Percentiles rank a stretch among this genome's conserved stretches.
Evolutionary conservation across 2,888 invertebrate species (phyloP).

Genomic region (Drosophila bunnanda): DNA sequence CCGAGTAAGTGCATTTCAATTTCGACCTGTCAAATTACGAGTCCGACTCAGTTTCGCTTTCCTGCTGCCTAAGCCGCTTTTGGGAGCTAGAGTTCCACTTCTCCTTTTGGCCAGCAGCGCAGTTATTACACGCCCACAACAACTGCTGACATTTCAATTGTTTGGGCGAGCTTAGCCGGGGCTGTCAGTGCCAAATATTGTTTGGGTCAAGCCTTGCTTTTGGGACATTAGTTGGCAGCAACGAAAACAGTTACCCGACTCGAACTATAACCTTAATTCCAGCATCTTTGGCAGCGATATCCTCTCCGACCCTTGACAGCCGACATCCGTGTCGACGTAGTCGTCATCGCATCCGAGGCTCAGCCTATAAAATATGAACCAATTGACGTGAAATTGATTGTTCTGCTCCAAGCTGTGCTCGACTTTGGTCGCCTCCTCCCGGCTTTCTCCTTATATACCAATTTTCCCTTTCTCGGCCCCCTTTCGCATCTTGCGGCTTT

Average conservation of each 20-base stretch:
- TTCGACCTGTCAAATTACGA: conserved; percentile 36
- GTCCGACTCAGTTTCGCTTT: conserved; percentile 6
- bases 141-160: conserved; percentile 62
- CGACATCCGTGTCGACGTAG: conserved; percentile 27
- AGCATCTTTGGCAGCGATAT: conserved; percentile 43
- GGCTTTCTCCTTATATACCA: neutral
- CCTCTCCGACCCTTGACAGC: conserved; percentile 8
- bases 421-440: conserved; percentile 6
- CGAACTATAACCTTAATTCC: conserved; percentile 66
- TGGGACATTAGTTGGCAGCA: conserved; percentile 43
- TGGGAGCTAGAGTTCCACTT: conserved; percentile 6
- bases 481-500: conserved; percentile 53
- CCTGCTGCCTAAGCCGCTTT: conserved; percentile 17
- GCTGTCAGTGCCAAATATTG: conserved; percentile 55
- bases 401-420: conserved; percentile 43
- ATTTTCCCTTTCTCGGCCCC: neutral
- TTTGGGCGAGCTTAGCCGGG: conserved; percentile 20
- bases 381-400: conserved; percentile 81
- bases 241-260: neutral
- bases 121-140: conserved; percentile 45
- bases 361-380: conserved; percentile 74
- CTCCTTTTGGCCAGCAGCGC: conserved; percentile 27
- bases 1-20: conserved; percentile 33
- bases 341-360: conserved; percentile 33
- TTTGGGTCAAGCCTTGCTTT: conserved; percentile 63